Base-by-base conservation (phyloP, 2,888 invertebrate genomes). In the Epirrita christyi region DNA sequence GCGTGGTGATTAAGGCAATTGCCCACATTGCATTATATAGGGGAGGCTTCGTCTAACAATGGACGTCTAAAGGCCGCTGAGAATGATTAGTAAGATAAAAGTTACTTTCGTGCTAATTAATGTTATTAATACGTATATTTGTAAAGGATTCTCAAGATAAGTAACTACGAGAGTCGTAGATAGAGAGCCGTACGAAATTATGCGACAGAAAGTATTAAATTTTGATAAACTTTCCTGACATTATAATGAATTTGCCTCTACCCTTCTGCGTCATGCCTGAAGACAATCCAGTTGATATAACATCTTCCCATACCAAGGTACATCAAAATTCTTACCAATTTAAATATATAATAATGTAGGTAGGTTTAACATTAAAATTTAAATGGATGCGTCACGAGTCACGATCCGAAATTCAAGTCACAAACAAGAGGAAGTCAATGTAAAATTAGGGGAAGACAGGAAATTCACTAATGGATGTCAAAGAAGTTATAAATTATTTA, bases 381-480 rank as follows among this genome's bases (percentile, higher is more conserved):
- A 45, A 40, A 37, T 21, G 29, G 10, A 11, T 6, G 8, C 32
- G 9, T 42, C 21, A n/a, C 42, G n/a, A 42, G 11, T 11, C 6
- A 34, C 15, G 44, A 44, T 55, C 41, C 36, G 10, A 57, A 59
- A 64, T 63, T 62, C 60, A 56, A 65, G 65, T 69, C 62, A 55
- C 61, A 65, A 70, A 65, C 57, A 58, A 59, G 67, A 66, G 72
- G 68, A 68, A 68, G 67, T 62, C 66, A 63, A 59, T 64, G 61
- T 59, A 61, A 73, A 67, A 73, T 69, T 61, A 61, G 64, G 66
- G 61, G 66, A 65, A 68, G 73, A 64, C 74, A 71, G 74, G 72
- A 80, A 81, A 74, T 69, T 73, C 68, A 53, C 72, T 81, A 82
- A 82, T 83, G 81, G 76, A 76, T 71, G 68, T 71, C 72, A 75